Evolutionary conservation across 1,140 invertebrate species (phyloP), one percentile per base, ranked within the genome.

Genomic region (Thaumatotibia leucotreta): DNA sequence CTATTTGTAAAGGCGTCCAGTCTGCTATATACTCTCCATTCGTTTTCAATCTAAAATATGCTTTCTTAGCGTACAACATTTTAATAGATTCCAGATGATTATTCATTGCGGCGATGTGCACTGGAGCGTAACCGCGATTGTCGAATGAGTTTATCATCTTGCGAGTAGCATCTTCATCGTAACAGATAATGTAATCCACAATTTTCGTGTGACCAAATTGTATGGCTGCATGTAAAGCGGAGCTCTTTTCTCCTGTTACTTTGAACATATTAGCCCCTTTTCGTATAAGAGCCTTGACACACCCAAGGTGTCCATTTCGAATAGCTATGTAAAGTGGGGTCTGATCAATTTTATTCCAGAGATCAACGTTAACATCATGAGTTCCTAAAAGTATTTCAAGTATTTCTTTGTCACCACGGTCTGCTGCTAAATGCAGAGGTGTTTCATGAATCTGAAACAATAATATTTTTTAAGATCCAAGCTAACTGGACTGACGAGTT

Each of bases 41-140:
- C 1, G 76, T 75, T 64, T 66, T 74, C 3, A 68, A n/a, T 8
- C 27, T 61, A 4, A 76, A 31, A 63, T 82, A 63, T 20, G 74
- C 77, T 83, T 93, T 93, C 80, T 90, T 91, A 17, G 88, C 76
- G 5, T 95, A 73, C 2, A 95, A 80, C 65, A 93, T 81, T 70
- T 93, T 91, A 9, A 94, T 83, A 27, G 94, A 92, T 0, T 92
- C 91, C 10, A 91, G 77, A 73, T 94, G 92, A 9, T 94, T 94
- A 73, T 93, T 91, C 32, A 88, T 81, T 3, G 94, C 93, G 10
- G 94, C 94, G 9, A 93, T 83, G 86, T 95, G 95, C 4, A 95
- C 78, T 4, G 50, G 50, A 24, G 50, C 50, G 22, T 54, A 54
- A n/a, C 50, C 50, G 93, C 89, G 67, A 76, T 72, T 32, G 82